A percentile compares a stretch with the other conserved stretches of the same genome.
These are phyloP conservation scores for Calonectris borealis DNA, from an alignment of 2,113 vertebrate genomes.

Conservation along the genomic window DNA sequence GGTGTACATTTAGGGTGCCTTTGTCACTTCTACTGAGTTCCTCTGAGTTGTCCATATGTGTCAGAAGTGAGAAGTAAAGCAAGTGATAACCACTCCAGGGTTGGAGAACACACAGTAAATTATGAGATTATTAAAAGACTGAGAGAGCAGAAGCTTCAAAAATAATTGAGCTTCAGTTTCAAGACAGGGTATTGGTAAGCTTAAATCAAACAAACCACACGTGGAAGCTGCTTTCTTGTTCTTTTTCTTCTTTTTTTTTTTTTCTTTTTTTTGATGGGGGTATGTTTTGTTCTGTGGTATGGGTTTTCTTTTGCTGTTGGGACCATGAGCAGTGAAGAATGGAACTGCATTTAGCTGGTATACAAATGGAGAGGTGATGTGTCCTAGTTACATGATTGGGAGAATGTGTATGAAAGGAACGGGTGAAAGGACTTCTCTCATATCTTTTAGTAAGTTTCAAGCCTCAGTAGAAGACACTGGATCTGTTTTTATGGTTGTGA, in stretches of 20 bases:
- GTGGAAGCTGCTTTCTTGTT: fast-evolving
- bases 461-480: background rate
- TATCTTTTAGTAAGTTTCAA: background rate
- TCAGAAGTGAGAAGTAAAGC: background rate
- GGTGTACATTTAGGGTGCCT: background rate
- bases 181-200: background rate
- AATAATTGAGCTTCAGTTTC: background rate
- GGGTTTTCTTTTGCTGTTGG: background rate
- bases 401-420: background rate
- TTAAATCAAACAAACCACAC: background rate
- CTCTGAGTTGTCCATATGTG: background rate
- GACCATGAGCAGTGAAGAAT: background rate
- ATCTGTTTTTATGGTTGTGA: background rate
- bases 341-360: background rate
- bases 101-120: background rate
- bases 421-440: background rate
- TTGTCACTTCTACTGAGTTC: background rate
- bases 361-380: background rate
- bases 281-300: background rate
- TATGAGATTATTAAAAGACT: background rate
- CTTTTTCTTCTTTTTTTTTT: too few relatives aligned
- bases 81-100: background rate
- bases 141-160: background rate
- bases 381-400: background rate
- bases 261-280: background rate